Evolutionary conservation across 2,888 invertebrate species (phyloP), one percentile per base, ranked within the genome.

Genomic region (Xylota sylvarum): DNA sequence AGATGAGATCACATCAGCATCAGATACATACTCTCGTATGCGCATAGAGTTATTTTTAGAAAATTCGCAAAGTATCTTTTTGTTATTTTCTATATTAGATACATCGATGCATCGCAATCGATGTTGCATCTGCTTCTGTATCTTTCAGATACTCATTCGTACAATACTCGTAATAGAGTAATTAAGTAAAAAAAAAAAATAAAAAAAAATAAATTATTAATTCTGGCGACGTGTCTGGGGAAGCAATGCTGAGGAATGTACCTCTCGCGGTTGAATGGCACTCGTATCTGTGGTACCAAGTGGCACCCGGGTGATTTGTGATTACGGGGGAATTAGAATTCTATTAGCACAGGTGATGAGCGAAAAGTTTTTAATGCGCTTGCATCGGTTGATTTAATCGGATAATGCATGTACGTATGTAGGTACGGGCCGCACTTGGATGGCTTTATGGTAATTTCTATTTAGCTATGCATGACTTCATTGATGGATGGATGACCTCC

Each of bases 401-500:
- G 50, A 23, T 50, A 50, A 23, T 17, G 7, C 2, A 17, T 12
- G n/a, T n/a, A 6, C 14, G n/a, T 12, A 7, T 37, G 7, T n/a
- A 14, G 14, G 43, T 7, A 40, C 40, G 6, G 14, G 0, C 19
- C 48, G 19, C 19, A 17, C 19, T 48, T 10, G 23, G 50, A 50
- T 37, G 50, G 62, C 62, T 43, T 74, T 55, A 52, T 74, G 50
- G 50, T 43, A 50, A 52, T 32, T 64, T 60, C 58, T 77, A 48
- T 46, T 77, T 58, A 58, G 76, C 35, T 77, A 67, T 77, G 76
- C 76, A 77, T 77, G 76, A 76, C 76, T 76, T 76, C 76, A 76
- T 56, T 65, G 76, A 48, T 48, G 58, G 58, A 23, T 12, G 30
- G 52, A 35, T 76, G 58, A 60, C 60, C 60, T 73, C 50, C 60